phyloP scores from a whole-genome alignment of 1,140 invertebrate genomes.

The Popillia japonica region DNA sequence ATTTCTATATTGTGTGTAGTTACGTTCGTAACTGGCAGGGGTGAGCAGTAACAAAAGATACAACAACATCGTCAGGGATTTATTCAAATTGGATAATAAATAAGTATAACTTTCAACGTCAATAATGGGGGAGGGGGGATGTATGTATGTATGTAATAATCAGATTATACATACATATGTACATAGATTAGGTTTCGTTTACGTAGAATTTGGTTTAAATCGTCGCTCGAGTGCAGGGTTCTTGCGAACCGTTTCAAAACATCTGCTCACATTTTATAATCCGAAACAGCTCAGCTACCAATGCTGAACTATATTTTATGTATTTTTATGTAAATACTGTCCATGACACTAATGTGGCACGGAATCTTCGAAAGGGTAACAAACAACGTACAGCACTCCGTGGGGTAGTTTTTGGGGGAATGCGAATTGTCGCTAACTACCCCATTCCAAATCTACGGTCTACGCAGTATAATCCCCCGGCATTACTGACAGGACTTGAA shows the following conservation, averaged over 20 bases:
- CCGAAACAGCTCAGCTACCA: slow-evolving; percentile 45
- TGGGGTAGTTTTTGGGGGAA: slow-evolving; percentile 54
- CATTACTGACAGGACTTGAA: slow-evolving; percentile 52
- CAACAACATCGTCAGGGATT: neutral
- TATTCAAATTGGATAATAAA: slow-evolving; percentile 30
- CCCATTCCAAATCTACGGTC: slow-evolving; percentile 51
- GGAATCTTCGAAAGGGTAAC: slow-evolving; percentile 56
- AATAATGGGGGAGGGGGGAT: neutral
- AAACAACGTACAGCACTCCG: slow-evolving; percentile 42
- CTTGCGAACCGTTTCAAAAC: slow-evolving; percentile 21
- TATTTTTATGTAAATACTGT: slow-evolving; percentile 60
- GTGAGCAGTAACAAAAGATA: neutral
- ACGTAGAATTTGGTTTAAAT: no score
- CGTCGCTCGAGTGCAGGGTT: neutral
- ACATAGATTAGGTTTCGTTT: no score
- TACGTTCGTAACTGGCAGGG: neutral
- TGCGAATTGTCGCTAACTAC: slow-evolving; percentile 61
- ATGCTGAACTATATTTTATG: slow-evolving; percentile 56
- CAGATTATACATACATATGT: no score
- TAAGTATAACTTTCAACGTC: slow-evolving; percentile 16
- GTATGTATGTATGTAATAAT: no score
- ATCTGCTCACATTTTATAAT: slow-evolving; percentile 39
- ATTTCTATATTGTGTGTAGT: neutral
- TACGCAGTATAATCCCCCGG: slow-evolving; percentile 53
- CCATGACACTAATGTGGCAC: slow-evolving; percentile 57